These are phyloP conservation scores for Lophius piscatorius DNA, from an alignment of 2,113 vertebrate genomes.

Conservation along the genomic window DNA sequence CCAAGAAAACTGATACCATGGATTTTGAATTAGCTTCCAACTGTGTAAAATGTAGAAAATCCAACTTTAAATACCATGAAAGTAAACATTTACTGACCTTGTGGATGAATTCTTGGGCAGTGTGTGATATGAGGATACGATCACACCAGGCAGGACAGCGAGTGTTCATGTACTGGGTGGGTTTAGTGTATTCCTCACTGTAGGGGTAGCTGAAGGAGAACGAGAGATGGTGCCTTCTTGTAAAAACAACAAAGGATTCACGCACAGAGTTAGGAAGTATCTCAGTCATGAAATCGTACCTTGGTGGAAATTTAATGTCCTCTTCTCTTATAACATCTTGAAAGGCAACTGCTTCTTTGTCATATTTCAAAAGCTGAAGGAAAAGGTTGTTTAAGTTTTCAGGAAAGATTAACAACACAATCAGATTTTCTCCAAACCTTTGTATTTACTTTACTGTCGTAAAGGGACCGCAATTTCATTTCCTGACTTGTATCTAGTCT, in stretches of 20 bases:
- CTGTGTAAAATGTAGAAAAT: neutral
- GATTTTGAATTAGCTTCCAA: too few species aligned
- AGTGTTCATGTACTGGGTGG: conserved; percentile 85
- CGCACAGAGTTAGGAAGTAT: too few species aligned
- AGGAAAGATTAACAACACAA: too few species aligned
- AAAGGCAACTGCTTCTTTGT: conserved; percentile 79
- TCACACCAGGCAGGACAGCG: conserved; percentile 87
- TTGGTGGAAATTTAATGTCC: conserved; percentile 83
- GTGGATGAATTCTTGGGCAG: conserved; percentile 64
- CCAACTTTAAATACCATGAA: neutral
- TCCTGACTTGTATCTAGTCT: too few species aligned
- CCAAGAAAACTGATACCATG: too few species aligned
- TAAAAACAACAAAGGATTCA: too few species aligned
- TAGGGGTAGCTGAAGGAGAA: conserved; percentile 81
- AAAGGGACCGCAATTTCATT: too few species aligned
- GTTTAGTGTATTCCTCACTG: conserved; percentile 82
- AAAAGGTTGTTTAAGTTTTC: too few species aligned
- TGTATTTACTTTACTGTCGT: too few species aligned
- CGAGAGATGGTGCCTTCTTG: conserved; percentile 75
- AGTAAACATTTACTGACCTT: conserved; percentile 62
- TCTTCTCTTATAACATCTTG: conserved; percentile 77
- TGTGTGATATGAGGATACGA: conserved; percentile 82
- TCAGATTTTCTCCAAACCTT: too few species aligned
- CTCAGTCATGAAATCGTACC: too few species aligned
- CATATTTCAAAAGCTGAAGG: conserved; percentile 80